phyloP scores from a whole-genome alignment of 1,140 invertebrate species.

The Habropoda laboriosa region DNA sequence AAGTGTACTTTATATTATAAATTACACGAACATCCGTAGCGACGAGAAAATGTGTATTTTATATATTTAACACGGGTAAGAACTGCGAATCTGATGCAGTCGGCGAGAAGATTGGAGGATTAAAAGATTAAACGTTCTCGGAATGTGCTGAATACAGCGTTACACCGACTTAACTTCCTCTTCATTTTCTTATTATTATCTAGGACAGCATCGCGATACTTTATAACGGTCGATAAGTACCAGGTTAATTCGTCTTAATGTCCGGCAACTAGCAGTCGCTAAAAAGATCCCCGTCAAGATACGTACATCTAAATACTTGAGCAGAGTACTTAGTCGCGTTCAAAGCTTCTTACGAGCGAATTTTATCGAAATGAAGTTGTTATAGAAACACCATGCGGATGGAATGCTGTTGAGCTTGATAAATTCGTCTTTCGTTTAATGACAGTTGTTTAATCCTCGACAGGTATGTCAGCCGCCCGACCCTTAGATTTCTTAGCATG shows the following conservation, averaged over 20 bases:
- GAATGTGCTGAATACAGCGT: not conserved
- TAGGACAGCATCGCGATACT: conserved; percentile 24
- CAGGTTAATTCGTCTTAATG: conserved; percentile 32
- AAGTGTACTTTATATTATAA: not conserved
- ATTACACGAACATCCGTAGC: not conserved
- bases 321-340: not conserved
- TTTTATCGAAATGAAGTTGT: conserved; percentile 43
- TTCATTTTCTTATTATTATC: conserved; percentile 12
- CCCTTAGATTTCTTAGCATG: too few relatives aligned
- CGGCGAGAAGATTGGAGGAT: not conserved
- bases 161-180: not conserved
- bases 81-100: not conserved
- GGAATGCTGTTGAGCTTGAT: not conserved
- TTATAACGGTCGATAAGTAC: conserved; percentile 16
- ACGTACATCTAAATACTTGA: conserved; percentile 23
- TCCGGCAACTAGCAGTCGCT: not conserved
- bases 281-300: conserved; percentile 35
- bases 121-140: conserved; percentile 16
- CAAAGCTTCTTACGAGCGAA: not conserved
- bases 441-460: too few relatives aligned
- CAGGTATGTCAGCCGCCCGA: too few relatives aligned
- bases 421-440: conserved; percentile 4
- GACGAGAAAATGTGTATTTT: not conserved
- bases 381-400: not conserved
- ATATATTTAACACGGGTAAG: not conserved